Conservation (phyloP, 2,113 vertebrate species). For the Hemiprocne comata region DNA sequence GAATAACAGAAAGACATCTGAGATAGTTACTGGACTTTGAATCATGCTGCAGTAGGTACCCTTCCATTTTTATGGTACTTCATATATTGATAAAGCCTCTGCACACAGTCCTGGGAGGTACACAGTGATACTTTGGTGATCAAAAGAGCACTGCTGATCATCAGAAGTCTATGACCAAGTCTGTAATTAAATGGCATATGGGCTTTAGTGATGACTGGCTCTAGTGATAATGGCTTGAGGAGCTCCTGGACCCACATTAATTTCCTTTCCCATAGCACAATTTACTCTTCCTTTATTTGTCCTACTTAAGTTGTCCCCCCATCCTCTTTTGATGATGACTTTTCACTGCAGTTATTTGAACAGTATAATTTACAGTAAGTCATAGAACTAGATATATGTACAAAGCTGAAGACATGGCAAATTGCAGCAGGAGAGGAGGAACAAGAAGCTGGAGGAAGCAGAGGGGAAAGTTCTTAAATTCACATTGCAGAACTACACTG, state of each 20-base stretch:
- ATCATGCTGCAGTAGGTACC: not conserved
- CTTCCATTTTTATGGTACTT: not conserved
- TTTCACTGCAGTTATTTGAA: constrained; percentile 36
- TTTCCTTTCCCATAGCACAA: not conserved
- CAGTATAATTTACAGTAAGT: not conserved
- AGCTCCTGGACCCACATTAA: not conserved
- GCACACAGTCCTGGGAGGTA: not conserved
- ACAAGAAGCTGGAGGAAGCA: not conserved
- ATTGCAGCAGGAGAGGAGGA: not conserved
- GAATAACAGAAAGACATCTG: not conserved
- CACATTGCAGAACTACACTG: not conserved
- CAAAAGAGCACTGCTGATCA: not conserved
- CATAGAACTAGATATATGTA: not conserved
- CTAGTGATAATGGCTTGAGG: not conserved
- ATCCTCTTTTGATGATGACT: not conserved
- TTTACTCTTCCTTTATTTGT: not conserved
- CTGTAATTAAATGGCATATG: not conserved
- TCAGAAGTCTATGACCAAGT: not conserved
- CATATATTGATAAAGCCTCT: not conserved
- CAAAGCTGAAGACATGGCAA: constrained; percentile 10
- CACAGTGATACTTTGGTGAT: not conserved
- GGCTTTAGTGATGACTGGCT: not conserved
- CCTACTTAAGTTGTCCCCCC: not conserved
- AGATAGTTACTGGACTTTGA: not conserved
- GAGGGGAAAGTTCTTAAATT: constrained; percentile 29